Conservation (phyloP, 1,140 invertebrate species). For the Aphelinus atriplicis region DNA sequence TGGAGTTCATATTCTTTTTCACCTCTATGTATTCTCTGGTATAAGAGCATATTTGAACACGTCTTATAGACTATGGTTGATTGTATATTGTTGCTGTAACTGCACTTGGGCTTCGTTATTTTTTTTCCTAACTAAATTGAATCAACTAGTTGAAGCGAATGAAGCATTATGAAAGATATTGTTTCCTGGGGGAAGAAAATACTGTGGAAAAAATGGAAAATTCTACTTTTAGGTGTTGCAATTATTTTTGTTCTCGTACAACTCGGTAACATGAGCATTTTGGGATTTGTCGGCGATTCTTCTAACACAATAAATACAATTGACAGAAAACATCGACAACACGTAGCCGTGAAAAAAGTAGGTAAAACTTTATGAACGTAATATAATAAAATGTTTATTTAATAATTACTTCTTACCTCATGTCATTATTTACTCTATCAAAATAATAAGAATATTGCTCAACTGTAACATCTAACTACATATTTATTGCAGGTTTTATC, state of each 20-base stretch:
- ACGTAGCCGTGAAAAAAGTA: constrained; percentile 22
- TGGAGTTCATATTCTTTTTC: too few relatives aligned
- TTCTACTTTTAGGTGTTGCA: neutral
- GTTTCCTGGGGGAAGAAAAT: constrained; percentile 23
- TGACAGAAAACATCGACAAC: constrained; percentile 2
- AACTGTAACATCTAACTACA: neutral
- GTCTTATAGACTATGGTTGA: too few relatives aligned
- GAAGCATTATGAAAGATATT: constrained; percentile 7
- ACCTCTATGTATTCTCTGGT: too few relatives aligned
- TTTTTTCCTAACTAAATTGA: too few relatives aligned
- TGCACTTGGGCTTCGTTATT: too few relatives aligned
- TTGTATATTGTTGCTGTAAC: too few relatives aligned
- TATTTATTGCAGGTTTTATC: constrained; percentile 16
- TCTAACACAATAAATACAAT: neutral
- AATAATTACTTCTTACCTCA: too few relatives aligned
- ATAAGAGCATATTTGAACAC: too few relatives aligned
- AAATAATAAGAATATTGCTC: neutral
- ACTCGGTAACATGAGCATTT: constrained; percentile 27
- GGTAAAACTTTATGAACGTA: neutral
- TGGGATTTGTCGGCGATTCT: constrained; percentile 10
- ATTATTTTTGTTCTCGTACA: constrained; percentile 15
- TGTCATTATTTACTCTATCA: too few relatives aligned
- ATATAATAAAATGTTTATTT: too few relatives aligned
- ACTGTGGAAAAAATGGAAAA: constrained; percentile 33
- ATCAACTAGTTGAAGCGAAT: neutral